These are phyloP conservation scores for Phoxinus phoxinus DNA, from an alignment of 2,113 vertebrate genomes.

Conservation along the genomic window DNA sequence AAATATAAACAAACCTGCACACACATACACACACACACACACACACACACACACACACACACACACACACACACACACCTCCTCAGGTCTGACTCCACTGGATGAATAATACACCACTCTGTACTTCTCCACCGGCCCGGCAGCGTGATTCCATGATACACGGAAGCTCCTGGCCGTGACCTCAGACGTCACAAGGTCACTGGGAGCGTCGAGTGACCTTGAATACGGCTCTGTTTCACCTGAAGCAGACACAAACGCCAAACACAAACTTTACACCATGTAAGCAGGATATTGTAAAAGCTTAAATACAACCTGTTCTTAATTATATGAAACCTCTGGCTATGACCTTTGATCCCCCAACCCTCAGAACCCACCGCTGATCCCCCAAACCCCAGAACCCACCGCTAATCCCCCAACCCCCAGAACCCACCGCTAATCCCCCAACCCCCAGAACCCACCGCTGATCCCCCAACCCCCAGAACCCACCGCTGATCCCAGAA, in stretches of 20 bases:
- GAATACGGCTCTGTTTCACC: conserved; percentile 65
- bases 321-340: too few species aligned
- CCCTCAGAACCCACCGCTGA: too few species aligned
- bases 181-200: conserved; percentile 85
- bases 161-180: conserved; percentile 91
- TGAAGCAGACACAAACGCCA: conserved; percentile 52
- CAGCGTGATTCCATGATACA: conserved; percentile 87
- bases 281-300: not conserved
- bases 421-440: too few species aligned
- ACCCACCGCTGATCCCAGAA: too few species aligned
- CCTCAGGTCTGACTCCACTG: conserved; percentile 89
- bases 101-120: conserved; percentile 93
- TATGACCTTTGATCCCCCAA: too few species aligned
- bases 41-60: conserved; percentile 71
- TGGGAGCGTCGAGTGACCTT: conserved; percentile 73
- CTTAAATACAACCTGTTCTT: not conserved
- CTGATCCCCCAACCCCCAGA: too few species aligned
- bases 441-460: too few species aligned
- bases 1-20: not conserved
- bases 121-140: conserved; percentile 92
- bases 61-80: conserved; percentile 75
- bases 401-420: too few species aligned
- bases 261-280: not conserved
- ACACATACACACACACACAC: conserved; percentile 30
- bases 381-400: too few species aligned